Conservation (phyloP, 2,888 invertebrate species). For the Nasonia oneida region DNA sequence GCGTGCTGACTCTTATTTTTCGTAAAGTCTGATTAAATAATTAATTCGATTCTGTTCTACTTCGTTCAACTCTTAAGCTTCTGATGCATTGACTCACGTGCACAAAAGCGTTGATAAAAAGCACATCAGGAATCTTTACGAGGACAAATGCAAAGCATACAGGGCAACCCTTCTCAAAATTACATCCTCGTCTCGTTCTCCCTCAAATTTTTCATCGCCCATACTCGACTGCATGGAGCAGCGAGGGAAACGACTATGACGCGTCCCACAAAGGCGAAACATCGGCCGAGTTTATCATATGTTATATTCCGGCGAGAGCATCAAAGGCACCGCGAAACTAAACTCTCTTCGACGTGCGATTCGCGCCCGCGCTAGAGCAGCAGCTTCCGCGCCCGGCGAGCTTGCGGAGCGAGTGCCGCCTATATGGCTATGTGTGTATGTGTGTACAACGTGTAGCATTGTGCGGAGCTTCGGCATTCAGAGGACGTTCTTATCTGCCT, state of each 20-base stretch:
- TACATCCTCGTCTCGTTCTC: slow-evolving; percentile 3
- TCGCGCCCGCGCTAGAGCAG: slow-evolving; percentile 3
- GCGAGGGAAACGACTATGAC: not conserved
- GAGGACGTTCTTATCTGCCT: slow-evolving; percentile 78
- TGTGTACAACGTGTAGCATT: slow-evolving; percentile 62
- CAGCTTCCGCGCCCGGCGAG: not conserved
- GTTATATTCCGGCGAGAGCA: slow-evolving; percentile 51
- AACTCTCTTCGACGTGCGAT: slow-evolving; percentile 26
- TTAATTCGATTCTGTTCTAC: not conserved
- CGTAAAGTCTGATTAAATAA: not conserved
- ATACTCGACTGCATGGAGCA: not conserved
- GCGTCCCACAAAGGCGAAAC: slow-evolving; percentile 24
- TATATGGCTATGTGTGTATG: not conserved
- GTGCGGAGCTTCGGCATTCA: slow-evolving; percentile 78
- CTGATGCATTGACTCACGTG: too few species aligned
- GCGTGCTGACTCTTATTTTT: not conserved
- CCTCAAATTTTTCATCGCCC: slow-evolving; percentile 5
- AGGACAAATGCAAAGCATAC: not conserved
- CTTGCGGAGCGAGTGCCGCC: slow-evolving; percentile 22
- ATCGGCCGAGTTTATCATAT: slow-evolving; percentile 59
- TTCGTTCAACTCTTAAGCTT: too few species aligned
- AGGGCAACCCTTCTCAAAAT: not conserved
- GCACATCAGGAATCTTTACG: not conserved
- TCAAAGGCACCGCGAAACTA: slow-evolving; percentile 31
- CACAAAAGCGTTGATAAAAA: too few species aligned